A percentile compares a stretch with the other conserved stretches of the same genome.
These are phyloP conservation scores for Scytalopus superciliaris DNA, from an alignment of 2,113 vertebrate genomes.

Conservation along the genomic window DNA sequence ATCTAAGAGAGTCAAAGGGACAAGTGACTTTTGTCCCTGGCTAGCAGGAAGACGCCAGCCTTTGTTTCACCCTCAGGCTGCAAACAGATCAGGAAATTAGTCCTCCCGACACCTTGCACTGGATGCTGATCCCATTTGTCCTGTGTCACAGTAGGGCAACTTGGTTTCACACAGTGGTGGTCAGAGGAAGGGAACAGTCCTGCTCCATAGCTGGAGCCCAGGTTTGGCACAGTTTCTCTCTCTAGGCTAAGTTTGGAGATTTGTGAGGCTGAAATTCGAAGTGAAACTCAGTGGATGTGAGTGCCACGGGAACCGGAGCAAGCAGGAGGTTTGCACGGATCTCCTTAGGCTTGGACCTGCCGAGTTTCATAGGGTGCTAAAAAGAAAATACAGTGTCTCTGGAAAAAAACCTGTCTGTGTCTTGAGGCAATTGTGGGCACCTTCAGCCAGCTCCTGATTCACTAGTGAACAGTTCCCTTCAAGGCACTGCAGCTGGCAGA, in stretches of 20 bases:
- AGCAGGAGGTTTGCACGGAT: constrained; percentile 20
- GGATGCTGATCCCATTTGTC: neutral
- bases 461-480: constrained; percentile 8
- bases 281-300: neutral
- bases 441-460: constrained; percentile 55
- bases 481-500: constrained; percentile 40
- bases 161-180: neutral
- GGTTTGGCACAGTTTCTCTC: neutral
- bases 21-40: neutral
- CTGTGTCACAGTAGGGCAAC: neutral
- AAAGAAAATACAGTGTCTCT: constrained; percentile 20
- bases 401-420: constrained; percentile 42
- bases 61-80: neutral
- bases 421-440: constrained; percentile 17
- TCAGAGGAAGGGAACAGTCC: neutral
- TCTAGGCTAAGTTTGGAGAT: neutral
- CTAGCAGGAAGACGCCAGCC: neutral
- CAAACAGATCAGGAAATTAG: neutral
- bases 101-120: neutral
- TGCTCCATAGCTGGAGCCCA: neutral
- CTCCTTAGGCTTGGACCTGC: neutral
- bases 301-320: neutral
- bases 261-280: neutral
- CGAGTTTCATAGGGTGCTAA: neutral
- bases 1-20: neutral